Base-by-base conservation (phyloP, 2,797 vertebrate species). In the Esox lucius region DNA sequence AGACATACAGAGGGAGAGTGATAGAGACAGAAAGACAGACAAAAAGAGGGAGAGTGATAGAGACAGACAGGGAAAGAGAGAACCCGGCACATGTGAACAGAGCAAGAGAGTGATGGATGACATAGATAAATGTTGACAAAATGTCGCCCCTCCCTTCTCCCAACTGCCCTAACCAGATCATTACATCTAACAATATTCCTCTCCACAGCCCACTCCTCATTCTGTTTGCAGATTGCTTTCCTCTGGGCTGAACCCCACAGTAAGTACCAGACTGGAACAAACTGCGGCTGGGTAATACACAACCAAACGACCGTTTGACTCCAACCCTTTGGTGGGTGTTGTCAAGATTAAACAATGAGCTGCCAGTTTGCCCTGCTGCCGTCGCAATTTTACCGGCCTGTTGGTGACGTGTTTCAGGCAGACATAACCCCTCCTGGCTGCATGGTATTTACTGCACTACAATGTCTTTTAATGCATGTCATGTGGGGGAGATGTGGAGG, bases 311-410 rank as follows among this genome's bases (percentile, higher is more conserved):
- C 53, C 19, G 17, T n/a, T n/a, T n/a, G n/a, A n/a, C n/a, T 62
- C 39, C 4, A 33, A 42, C 62, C 26, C 46, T 39, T 26, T 16
- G 33, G 5, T 11, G 39, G 68, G 19, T 35, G 70, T 81, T 19
- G 56, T 83, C 76, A 81, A 71, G 78, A 75, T 39, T 75, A 68
- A 73, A 17, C 26, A 72, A 67, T 59, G 69, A 56, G 61, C 0
- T 65, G 3, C 24, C 49, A 13, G 39, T 65, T 26, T 16, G 26
- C 68, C 16, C n/a, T 66, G 66, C 53, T 75, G 51, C 65, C 15
- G 64, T 31, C 64, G 66, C 62, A 74, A 51, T 68, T 17, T 70
- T n/a, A 74, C 26, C 26, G 17, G 49, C 46, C 53, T 65, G 64
- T 59, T 67, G 46, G 39, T 71, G 53, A 71, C 70, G 48, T 71